Conservation (phyloP, 2,888 invertebrate genomes). For the Hyles lineata region DNA sequence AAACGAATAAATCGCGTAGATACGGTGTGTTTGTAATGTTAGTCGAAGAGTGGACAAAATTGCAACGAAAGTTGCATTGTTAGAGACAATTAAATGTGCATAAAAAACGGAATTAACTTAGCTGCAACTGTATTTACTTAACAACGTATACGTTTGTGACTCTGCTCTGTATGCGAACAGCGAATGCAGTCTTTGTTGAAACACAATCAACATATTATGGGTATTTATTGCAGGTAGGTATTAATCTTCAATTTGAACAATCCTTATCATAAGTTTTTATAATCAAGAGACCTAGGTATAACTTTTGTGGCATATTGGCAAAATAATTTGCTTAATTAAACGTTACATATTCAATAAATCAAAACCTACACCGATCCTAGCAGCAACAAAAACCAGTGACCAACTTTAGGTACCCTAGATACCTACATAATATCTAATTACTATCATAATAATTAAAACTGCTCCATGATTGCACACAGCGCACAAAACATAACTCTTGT, state of each 20-base stretch:
- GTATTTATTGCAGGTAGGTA: too few relatives aligned
- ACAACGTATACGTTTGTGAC: neutral
- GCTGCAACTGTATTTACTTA: neutral
- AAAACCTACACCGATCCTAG: neutral
- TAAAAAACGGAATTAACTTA: neutral
- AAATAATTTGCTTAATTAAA: too few relatives aligned
- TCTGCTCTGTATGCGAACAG: neutral
- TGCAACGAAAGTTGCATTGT: constrained; percentile 43
- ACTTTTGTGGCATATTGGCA: too few relatives aligned
- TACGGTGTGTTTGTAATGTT: constrained; percentile 62
- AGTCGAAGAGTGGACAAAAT: constrained; percentile 42
- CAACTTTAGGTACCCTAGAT: neutral
- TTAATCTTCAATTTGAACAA: too few relatives aligned
- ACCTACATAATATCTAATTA: neutral
- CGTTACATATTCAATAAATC: too few relatives aligned
- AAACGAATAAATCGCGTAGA: constrained; percentile 77
- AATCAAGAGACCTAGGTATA: too few relatives aligned
- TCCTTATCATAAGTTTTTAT: too few relatives aligned
- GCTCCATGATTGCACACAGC: neutral
- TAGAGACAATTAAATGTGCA: constrained; percentile 14
- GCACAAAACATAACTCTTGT: neutral
- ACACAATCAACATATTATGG: too few relatives aligned
- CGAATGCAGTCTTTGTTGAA: neutral
- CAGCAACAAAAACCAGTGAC: neutral
- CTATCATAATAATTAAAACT: neutral